Conservation (phyloP, 2,113 vertebrate species). For the Campylomormyrus numenius region DNA sequence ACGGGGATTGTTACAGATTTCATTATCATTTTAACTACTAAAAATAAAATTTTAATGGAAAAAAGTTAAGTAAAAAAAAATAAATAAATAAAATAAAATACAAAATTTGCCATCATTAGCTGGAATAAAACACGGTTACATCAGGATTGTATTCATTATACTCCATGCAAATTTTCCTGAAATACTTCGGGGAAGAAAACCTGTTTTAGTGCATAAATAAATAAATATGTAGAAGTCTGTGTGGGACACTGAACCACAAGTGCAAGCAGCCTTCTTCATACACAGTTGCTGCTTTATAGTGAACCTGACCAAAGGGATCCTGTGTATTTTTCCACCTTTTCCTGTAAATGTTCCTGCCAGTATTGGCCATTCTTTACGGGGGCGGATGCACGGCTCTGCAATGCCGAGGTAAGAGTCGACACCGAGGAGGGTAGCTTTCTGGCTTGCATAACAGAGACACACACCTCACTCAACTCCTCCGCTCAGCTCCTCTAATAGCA, state of each 20-base stretch:
- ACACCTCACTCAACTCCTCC: not conserved
- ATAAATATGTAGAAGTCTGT: not conserved
- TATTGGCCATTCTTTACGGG: not conserved
- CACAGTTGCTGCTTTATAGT: not conserved
- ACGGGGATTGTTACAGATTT: not conserved
- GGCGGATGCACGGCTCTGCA: not conserved
- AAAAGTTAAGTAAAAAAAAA: not conserved
- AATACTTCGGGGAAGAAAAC: not conserved
- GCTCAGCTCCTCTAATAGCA: not conserved
- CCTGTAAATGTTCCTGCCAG: not conserved
- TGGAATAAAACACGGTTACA: not conserved
- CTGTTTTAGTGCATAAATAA: not conserved
- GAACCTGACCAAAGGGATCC: not conserved
- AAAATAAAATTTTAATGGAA: not conserved
- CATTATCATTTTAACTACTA: conserved; percentile 1
- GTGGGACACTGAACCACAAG: not conserved
- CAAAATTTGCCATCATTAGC: not conserved
- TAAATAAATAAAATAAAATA: not conserved
- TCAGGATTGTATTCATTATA: not conserved
- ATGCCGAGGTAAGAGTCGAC: not conserved
- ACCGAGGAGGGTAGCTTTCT: not conserved
- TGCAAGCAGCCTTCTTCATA: not conserved
- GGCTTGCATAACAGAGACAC: not conserved
- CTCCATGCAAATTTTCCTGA: not conserved
- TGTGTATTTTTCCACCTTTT: not conserved